Conservation (phyloP, 2,888 invertebrate genomes). For the Orthonychiurus folsomi region DNA sequence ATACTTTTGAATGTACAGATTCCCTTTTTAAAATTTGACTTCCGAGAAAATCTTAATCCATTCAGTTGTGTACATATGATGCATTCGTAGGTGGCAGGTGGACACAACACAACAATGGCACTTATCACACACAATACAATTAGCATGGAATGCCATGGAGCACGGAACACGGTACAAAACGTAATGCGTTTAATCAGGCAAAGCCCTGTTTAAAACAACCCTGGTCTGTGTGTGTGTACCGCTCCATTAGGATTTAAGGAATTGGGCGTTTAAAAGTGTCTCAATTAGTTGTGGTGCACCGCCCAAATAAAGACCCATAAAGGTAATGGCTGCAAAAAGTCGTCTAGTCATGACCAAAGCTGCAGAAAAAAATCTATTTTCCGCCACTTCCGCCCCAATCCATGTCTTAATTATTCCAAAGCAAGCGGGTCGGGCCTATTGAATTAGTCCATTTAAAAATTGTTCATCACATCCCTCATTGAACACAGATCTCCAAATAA, state of each 20-base stretch:
- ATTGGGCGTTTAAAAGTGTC: conserved; percentile 21
- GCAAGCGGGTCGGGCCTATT: too few species aligned
- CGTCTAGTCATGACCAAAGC: conserved; percentile 10
- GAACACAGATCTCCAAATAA: too few species aligned
- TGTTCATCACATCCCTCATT: too few species aligned
- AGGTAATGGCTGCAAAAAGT: not conserved
- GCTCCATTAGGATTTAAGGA: not conserved
- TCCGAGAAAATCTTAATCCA: not conserved
- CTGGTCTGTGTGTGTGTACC: not conserved
- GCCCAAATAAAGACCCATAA: conserved; percentile 22
- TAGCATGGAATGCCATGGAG: not conserved
- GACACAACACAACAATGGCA: too few species aligned
- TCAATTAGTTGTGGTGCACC: conserved; percentile 38
- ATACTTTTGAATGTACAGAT: too few species aligned
- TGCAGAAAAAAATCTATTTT: conserved; percentile 33
- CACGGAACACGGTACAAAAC: not conserved
- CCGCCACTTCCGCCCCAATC: conserved; percentile 35
- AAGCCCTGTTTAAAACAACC: not conserved
- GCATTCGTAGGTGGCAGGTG: too few species aligned
- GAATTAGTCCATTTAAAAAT: too few species aligned
- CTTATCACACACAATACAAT: too few species aligned
- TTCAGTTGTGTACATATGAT: too few species aligned
- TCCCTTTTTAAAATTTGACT: too few species aligned
- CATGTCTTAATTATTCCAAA: not conserved
- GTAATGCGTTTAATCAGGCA: too few species aligned